Percentiles rank a stretch among this genome's conserved stretches.
phyloP scores from a whole-genome alignment of 2,797 vertebrate genomes.

The Distichodus sexfasciatus region DNA sequence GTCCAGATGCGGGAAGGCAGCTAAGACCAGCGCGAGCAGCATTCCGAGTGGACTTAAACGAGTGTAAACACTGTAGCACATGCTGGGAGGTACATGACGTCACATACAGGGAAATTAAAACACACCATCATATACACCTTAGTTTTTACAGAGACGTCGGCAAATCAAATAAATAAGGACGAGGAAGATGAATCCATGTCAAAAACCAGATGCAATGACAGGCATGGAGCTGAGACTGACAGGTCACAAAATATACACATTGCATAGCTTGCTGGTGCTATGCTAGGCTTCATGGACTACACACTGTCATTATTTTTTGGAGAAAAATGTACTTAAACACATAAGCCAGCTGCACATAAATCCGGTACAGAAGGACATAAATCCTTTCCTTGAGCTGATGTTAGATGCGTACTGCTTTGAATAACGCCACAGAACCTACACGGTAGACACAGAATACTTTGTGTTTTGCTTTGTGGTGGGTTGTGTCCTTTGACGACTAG shows the following conservation, averaged over 20 bases:
- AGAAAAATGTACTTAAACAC: slow-evolving; percentile 54
- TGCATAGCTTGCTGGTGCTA: slow-evolving; percentile 65
- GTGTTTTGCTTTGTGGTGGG: slow-evolving; percentile 30
- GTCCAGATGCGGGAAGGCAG: not conserved
- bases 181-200: slow-evolving; percentile 3
- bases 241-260: slow-evolving; percentile 61
- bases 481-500: slow-evolving; percentile 33
- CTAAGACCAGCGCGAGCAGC: not conserved
- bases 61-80: slow-evolving; percentile 13
- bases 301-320: slow-evolving; percentile 52
- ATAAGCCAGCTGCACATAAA: slow-evolving; percentile 56
- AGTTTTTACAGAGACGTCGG: not conserved
- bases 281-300: slow-evolving; percentile 58
- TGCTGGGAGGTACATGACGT: not conserved
- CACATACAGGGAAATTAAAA: slow-evolving; percentile 3
- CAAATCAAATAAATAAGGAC: slow-evolving; percentile 31
- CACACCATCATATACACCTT: slow-evolving; percentile 1
- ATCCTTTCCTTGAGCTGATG: slow-evolving; percentile 38
- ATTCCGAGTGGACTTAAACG: not conserved
- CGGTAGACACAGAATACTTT: not conserved
- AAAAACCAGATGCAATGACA: slow-evolving; percentile 46
- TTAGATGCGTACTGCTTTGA: too few species aligned
- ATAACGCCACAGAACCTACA: too few species aligned
- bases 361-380: slow-evolving; percentile 52
- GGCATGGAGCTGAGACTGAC: slow-evolving; percentile 58